Conservation (phyloP, 2,797 vertebrate genomes). For the Eremophila alpestris region DNA sequence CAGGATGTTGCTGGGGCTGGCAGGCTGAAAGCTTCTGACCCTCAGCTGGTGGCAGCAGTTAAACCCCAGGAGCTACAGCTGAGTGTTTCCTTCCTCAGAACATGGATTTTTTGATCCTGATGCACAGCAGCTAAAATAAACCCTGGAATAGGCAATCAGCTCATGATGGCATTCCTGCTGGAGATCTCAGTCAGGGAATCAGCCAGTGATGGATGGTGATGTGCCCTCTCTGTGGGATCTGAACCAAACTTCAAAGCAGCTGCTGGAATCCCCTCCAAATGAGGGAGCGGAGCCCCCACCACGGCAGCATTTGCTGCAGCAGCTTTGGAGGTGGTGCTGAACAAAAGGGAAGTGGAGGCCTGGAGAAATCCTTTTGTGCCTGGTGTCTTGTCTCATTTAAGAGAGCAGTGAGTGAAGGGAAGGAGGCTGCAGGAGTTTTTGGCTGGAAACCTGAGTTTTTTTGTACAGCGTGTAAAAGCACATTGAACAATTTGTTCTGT, state of each 20-base stretch:
- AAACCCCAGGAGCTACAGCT: neutral
- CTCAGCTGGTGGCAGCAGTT: neutral
- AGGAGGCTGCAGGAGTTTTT: neutral
- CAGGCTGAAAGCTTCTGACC: neutral
- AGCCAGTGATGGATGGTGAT: neutral
- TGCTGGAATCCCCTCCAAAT: neutral
- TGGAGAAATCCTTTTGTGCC: neutral
- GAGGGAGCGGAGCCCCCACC: neutral
- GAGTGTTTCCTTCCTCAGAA: neutral
- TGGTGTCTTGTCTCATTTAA: neutral
- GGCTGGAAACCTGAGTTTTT: neutral
- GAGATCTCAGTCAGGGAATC: neutral
- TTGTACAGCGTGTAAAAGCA: rapidly evolving
- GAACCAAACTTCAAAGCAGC: neutral
- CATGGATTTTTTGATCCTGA: neutral
- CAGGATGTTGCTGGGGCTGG: rapidly evolving
- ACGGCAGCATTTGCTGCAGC: neutral
- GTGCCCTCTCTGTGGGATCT: neutral
- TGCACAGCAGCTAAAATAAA: neutral
- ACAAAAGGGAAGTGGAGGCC: neutral
- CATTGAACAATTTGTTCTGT: neutral
- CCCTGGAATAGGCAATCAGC: neutral
- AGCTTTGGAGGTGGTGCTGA: neutral
- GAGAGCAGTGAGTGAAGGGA: neutral
- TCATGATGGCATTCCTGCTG: neutral